A percentile compares a stretch with the other conserved stretches of the same genome.
phyloP scores from a whole-genome alignment of 2,113 vertebrate genomes.

The Acanthochromis polyacanthus region DNA sequence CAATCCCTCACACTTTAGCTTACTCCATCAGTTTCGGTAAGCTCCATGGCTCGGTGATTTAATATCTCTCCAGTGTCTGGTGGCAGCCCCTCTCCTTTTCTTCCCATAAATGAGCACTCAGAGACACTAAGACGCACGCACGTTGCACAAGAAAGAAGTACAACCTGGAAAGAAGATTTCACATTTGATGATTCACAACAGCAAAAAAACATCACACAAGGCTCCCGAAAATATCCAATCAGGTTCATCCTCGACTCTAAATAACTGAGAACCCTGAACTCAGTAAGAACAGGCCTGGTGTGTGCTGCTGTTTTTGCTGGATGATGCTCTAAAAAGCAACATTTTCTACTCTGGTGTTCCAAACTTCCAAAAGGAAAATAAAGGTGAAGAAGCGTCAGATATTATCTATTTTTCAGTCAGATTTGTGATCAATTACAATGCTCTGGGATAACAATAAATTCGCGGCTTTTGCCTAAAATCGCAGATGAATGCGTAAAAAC shows the following conservation, averaged over 20 bases:
- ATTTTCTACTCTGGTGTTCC: neutral
- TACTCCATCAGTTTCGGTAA: constrained; percentile 62
- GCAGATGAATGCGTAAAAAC: constrained; percentile 23
- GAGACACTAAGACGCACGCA: neutral
- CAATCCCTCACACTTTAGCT: constrained; percentile 65
- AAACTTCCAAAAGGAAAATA: constrained; percentile 26
- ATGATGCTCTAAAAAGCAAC: neutral
- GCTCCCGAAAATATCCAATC: neutral
- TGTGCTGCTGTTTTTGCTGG: too few species aligned
- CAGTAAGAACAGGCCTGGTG: too few species aligned
- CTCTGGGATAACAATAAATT: neutral
- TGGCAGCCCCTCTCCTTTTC: neutral
- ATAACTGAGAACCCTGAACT: too few species aligned
- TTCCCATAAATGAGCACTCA: neutral
- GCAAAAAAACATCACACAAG: neutral
- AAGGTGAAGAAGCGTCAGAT: neutral
- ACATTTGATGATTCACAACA: neutral
- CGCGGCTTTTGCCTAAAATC: neutral
- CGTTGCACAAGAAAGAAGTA: neutral
- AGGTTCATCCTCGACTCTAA: too few species aligned
- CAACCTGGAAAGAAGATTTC: neutral
- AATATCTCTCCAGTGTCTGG: constrained; percentile 43
- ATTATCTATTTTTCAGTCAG: neutral
- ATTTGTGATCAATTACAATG: neutral
- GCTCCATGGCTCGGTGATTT: constrained; percentile 54